Evolutionary conservation across 2,113 vertebrate species (phyloP).

Genomic region (Otis tarda): DNA sequence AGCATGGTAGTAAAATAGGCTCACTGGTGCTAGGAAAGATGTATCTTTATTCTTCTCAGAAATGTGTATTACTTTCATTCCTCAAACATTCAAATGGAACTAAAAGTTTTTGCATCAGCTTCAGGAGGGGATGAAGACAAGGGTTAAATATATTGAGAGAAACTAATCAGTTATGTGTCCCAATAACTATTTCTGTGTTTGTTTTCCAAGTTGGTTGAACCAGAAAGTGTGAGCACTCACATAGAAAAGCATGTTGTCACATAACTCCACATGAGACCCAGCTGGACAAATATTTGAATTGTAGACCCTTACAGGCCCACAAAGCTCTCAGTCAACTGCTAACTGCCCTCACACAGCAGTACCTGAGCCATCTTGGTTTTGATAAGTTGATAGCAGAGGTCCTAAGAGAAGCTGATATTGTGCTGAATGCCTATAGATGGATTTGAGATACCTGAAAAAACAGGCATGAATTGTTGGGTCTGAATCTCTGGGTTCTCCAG

Average conservation of each 20-base stretch:
- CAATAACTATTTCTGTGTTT: neutral
- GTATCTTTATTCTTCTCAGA: neutral
- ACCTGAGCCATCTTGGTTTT: neutral
- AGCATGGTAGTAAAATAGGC: neutral
- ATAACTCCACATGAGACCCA: neutral
- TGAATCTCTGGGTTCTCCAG: neutral
- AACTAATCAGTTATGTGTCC: neutral
- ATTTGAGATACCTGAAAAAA: neutral
- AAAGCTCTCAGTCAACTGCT: neutral
- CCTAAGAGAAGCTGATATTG: neutral
- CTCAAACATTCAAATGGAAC: neutral
- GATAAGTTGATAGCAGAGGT: neutral
- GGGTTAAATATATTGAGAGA: neutral
- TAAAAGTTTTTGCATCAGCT: neutral
- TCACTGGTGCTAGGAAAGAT: neutral
- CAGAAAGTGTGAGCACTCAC: neutral
- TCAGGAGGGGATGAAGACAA: neutral
- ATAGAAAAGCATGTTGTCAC: neutral
- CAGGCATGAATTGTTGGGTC: neutral
- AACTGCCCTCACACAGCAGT: neutral
- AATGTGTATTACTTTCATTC: neutral
- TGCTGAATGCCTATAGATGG: neutral
- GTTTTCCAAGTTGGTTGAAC: neutral
- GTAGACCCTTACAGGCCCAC: neutral
- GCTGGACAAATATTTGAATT: conserved; percentile 16